Percentiles rank a stretch among this genome's conserved stretches.
These are phyloP conservation scores for Pardalotus punctatus DNA, from an alignment of 2,113 vertebrate species.

Conservation along the genomic window DNA sequence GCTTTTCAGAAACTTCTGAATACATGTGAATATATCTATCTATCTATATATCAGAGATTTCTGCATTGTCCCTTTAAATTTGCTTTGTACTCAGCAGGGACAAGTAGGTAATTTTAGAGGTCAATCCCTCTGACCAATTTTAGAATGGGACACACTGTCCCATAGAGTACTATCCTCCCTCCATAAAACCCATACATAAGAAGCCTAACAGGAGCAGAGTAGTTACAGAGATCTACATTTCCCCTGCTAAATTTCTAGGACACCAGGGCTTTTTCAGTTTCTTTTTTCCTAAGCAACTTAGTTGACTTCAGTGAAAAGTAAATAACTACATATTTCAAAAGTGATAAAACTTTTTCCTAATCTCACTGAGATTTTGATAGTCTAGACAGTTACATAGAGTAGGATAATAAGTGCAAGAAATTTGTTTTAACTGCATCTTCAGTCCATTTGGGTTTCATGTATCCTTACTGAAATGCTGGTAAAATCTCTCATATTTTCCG, in stretches of 20 bases:
- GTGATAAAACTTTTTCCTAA: fast-evolving
- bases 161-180: not conserved
- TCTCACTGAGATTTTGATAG: not conserved
- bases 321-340: not conserved
- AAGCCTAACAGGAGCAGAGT: not conserved
- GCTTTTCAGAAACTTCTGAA: not conserved
- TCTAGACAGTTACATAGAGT: not conserved
- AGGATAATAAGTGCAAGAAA: not conserved
- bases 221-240: not conserved
- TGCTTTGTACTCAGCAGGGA: not conserved
- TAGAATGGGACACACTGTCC: not conserved
- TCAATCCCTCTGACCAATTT: not conserved
- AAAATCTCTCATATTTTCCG: not conserved
- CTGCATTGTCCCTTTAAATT: not conserved
- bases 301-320: not conserved
- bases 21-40: not conserved
- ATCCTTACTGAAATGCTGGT: not conserved
- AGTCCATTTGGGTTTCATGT: not conserved
- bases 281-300: not conserved
- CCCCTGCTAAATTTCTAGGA: not conserved
- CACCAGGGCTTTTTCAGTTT: not conserved
- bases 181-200: not conserved
- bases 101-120: not conserved
- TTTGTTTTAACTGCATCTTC: not conserved
- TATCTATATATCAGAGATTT: not conserved